Percentiles rank a stretch among this genome's conserved stretches.
Conservation (phyloP, 2,888 invertebrate species). For the Diarsia dahlii region DNA sequence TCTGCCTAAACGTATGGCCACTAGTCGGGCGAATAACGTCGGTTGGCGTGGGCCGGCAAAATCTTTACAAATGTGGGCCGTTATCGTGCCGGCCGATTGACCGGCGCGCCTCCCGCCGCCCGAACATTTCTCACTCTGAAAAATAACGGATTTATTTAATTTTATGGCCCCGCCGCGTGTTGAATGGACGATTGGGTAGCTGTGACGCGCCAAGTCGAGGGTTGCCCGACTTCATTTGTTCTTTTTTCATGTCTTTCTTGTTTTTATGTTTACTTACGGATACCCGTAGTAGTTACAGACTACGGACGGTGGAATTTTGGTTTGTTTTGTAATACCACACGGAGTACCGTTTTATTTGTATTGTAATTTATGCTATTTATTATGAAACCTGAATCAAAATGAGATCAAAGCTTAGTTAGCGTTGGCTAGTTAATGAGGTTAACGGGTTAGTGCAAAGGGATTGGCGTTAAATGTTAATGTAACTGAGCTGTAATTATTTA, state of each 20-base stretch:
- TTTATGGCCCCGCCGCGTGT: slow-evolving; percentile 89
- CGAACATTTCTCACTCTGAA: slow-evolving; percentile 88
- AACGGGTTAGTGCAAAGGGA: slow-evolving; percentile 28
- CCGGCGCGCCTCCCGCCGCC: slow-evolving; percentile 78
- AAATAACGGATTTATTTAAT: slow-evolving; percentile 91
- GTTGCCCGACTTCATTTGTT: slow-evolving; percentile 71
- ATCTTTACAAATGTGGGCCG: slow-evolving; percentile 90
- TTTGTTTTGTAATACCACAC: slow-evolving; percentile 45
- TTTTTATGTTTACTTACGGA: slow-evolving; percentile 66
- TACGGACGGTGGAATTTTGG: slow-evolving; percentile 55
- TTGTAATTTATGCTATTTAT: slow-evolving; percentile 35
- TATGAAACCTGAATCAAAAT: slow-evolving; percentile 32
- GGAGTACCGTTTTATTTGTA: slow-evolving; percentile 23
- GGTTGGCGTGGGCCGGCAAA: slow-evolving; percentile 83
- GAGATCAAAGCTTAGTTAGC: slow-evolving; percentile 12
- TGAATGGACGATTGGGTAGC: slow-evolving; percentile 88
- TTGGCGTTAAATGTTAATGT: slow-evolving; percentile 28
- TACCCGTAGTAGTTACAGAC: slow-evolving; percentile 41
- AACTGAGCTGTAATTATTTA: slow-evolving; percentile 25
- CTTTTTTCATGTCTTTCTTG: slow-evolving; percentile 64
- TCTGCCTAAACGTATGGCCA: slow-evolving; percentile 84
- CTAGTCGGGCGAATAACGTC: slow-evolving; percentile 79
- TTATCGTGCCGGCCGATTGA: slow-evolving; percentile 89
- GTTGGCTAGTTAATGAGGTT: slow-evolving; percentile 32
- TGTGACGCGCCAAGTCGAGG: slow-evolving; percentile 66